phyloP scores from a whole-genome alignment of 1,140 invertebrate genomes.

The Trichonephila inaurata region DNA sequence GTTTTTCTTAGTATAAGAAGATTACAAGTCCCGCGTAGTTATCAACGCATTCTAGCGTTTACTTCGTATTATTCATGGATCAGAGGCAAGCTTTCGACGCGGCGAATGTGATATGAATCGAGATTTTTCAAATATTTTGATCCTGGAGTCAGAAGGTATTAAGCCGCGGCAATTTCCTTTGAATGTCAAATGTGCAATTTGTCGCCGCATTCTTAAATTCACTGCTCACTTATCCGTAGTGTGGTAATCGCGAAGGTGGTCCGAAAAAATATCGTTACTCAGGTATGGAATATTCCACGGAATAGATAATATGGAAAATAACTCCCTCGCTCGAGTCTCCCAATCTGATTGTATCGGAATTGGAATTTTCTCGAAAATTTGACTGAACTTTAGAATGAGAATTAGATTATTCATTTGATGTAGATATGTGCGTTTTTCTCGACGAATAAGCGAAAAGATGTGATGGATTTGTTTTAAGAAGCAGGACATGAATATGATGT shows the following conservation, averaged over 20 bases:
- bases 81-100: not conserved
- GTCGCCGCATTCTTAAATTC: constrained; percentile 9
- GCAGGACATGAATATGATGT: too few species aligned
- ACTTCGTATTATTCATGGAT: not conserved
- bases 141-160: not conserved
- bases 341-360: not conserved
- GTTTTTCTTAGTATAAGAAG: not conserved
- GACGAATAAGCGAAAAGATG: not conserved
- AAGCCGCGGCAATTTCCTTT: not conserved
- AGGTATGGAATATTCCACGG: not conserved
- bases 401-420: not conserved
- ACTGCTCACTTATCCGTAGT: not conserved
- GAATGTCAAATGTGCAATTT: constrained; percentile 8
- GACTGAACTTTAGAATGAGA: not conserved
- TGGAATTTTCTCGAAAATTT: not conserved
- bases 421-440: not conserved
- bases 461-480: too few species aligned
- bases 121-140: constrained; percentile 1
- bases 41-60: constrained; percentile 12
- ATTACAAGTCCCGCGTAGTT: not conserved
- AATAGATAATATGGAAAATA: constrained; percentile 26
- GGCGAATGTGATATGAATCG: not conserved
- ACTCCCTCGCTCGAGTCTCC: not conserved
- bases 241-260: not conserved
- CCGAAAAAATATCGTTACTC: not conserved